Percentiles rank a stretch among this genome's conserved stretches.
Evolutionary conservation across 2,113 vertebrate species (phyloP).

Genomic region (Cryptomyrus ogoouensis): DNA sequence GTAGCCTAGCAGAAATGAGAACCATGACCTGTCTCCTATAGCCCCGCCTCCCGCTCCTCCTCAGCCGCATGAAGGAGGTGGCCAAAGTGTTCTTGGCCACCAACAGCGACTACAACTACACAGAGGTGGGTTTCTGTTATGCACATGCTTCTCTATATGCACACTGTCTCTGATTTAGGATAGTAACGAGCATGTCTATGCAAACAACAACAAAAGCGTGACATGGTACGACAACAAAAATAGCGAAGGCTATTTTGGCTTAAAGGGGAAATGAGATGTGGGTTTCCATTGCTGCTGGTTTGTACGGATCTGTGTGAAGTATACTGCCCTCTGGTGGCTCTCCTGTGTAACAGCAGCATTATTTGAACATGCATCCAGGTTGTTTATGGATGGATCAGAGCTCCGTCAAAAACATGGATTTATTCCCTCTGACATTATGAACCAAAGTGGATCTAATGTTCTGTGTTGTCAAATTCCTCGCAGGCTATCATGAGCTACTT

Average conservation of each 20-base stretch:
- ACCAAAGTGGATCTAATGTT: neutral
- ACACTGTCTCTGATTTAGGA: neutral
- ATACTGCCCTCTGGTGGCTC: neutral
- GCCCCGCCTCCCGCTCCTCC: constrained; percentile 59
- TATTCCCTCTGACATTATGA: neutral
- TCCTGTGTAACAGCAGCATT: neutral
- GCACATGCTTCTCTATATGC: neutral
- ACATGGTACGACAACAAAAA: neutral
- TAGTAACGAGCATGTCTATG: neutral
- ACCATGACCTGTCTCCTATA: constrained; percentile 25
- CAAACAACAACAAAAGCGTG: neutral
- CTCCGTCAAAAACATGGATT: neutral
- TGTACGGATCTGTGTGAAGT: neutral
- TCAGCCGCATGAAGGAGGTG: constrained; percentile 67
- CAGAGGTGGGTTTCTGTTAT: constrained; percentile 49
- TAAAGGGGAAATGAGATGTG: neutral
- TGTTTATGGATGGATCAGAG: neutral
- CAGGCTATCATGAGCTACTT: constrained; percentile 77
- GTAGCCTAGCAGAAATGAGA: neutral
- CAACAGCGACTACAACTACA: constrained; percentile 76
- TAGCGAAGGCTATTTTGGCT: neutral
- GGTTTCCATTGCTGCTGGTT: neutral
- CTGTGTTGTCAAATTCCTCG: constrained; percentile 6
- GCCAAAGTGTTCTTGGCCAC: constrained; percentile 79
- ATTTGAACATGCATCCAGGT: neutral